Conservation (phyloP, 2,797 vertebrate genomes). For the Mionectes olivaceus region DNA sequence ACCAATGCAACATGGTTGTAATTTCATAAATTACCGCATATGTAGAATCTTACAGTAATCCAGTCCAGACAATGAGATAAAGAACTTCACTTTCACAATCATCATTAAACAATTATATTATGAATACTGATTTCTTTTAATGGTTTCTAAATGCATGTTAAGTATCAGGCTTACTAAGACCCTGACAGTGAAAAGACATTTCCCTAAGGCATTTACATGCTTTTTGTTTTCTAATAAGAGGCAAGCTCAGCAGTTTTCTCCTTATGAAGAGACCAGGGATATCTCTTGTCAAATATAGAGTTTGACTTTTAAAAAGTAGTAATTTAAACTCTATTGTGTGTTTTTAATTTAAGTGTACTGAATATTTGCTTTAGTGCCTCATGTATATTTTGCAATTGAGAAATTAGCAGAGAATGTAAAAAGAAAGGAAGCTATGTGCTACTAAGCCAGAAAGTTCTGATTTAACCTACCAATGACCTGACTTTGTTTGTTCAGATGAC, state of each 20-base stretch:
- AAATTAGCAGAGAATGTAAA: slow-evolving; percentile 59
- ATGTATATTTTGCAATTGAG: slow-evolving; percentile 47
- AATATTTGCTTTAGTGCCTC: slow-evolving; percentile 14
- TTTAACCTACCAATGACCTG: slow-evolving; percentile 84
- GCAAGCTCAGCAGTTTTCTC: neutral
- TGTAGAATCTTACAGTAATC: neutral
- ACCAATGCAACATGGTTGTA: neutral
- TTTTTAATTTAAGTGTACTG: slow-evolving; percentile 9
- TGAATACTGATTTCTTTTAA: neutral
- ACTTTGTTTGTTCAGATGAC: slow-evolving; percentile 84
- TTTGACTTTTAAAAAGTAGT: neutral
- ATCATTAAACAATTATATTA: neutral
- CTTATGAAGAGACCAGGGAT: neutral
- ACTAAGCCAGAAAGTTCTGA: slow-evolving; percentile 68
- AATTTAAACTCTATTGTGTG: neutral
- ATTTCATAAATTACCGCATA: neutral
- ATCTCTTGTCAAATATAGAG: neutral
- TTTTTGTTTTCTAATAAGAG: neutral
- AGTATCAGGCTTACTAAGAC: neutral
- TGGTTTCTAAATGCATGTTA: neutral
- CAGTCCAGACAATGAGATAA: neutral
- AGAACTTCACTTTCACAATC: neutral
- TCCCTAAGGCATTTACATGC: neutral
- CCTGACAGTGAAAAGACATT: neutral
- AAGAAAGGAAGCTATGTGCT: slow-evolving; percentile 66